Conservation (phyloP, 1,140 invertebrate species). For the Drosophila willistoni region DNA sequence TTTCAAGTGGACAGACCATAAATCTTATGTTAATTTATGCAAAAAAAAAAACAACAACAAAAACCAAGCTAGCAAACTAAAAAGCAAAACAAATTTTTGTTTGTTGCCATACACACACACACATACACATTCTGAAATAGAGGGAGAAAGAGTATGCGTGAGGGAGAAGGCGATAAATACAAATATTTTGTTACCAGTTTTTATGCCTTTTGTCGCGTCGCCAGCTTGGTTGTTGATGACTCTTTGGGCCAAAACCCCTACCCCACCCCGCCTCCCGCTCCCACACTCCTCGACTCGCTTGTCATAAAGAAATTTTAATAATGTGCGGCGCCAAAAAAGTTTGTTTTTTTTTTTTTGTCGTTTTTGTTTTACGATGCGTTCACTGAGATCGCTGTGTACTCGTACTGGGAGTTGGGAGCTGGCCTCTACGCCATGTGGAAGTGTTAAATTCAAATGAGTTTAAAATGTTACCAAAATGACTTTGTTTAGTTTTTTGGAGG, state of each 20-base stretch:
- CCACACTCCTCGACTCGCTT: constrained; percentile 54
- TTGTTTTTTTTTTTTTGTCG: constrained; percentile 47
- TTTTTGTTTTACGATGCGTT: constrained; percentile 66
- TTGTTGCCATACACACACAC: constrained; percentile 39
- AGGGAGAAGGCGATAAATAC: constrained; percentile 49
- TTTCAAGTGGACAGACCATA: constrained; percentile 72
- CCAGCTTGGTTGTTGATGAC: constrained; percentile 48
- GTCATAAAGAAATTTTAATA: constrained; percentile 82
- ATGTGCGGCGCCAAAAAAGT: constrained; percentile 80
- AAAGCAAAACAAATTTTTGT: constrained; percentile 78
- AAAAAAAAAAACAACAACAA: constrained; percentile 41
- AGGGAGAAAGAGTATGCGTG: not conserved
- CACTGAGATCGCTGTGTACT: constrained; percentile 25
- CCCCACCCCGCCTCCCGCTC: constrained; percentile 6
- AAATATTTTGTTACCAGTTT: constrained; percentile 81
- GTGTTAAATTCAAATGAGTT: constrained; percentile 80
- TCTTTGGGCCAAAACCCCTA: constrained; percentile 50
- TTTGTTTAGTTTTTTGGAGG: constrained; percentile 43
- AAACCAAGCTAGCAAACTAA: constrained; percentile 43
- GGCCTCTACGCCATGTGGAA: constrained; percentile 57
- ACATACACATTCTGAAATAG: constrained; percentile 12
- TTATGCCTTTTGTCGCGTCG: constrained; percentile 78
- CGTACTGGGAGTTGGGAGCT: constrained; percentile 1
- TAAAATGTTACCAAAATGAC: constrained; percentile 64
- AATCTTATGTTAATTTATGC: constrained; percentile 81